A percentile compares a stretch with the other conserved stretches of the same genome.
Conservation (phyloP, 2,113 vertebrate genomes). For the Baryphthengus martii region DNA sequence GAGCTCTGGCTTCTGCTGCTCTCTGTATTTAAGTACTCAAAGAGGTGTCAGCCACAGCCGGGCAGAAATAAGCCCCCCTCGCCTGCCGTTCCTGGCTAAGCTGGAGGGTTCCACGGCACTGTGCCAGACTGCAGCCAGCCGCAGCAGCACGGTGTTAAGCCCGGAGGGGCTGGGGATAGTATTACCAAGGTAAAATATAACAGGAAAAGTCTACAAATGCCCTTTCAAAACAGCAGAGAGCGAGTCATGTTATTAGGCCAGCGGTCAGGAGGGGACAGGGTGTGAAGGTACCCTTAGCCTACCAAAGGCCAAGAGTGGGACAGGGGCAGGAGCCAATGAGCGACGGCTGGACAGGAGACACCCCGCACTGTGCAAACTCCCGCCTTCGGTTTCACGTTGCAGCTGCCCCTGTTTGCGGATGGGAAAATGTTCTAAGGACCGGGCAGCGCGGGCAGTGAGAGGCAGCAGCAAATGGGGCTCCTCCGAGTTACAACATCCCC, state of each 20-base stretch:
- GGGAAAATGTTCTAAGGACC: neutral
- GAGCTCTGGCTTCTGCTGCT: neutral
- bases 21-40: neutral
- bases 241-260: slow-evolving; percentile 27
- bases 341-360: slow-evolving; percentile 22
- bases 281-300: slow-evolving; percentile 21
- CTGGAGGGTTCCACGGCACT: neutral
- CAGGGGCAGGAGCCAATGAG: slow-evolving; percentile 58
- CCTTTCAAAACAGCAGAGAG: slow-evolving; percentile 63
- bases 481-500: neutral
- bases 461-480: slow-evolving; percentile 18
- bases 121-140: neutral
- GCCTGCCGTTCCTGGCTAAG: neutral
- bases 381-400: slow-evolving; percentile 45
- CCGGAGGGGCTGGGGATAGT: slow-evolving; percentile 31
- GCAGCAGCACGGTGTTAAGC: slow-evolving; percentile 17
- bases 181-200: slow-evolving; percentile 63
- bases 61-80: neutral
- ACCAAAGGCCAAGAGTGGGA: slow-evolving; percentile 39
- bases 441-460: slow-evolving; percentile 1
- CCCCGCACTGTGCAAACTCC: slow-evolving; percentile 37
- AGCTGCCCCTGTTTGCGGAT: slow-evolving; percentile 47
- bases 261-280: slow-evolving; percentile 57
- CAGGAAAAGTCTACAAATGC: slow-evolving; percentile 55
- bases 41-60: neutral